phyloP scores from a whole-genome alignment of 1,140 invertebrate species.

The Calosoma granatense region DNA sequence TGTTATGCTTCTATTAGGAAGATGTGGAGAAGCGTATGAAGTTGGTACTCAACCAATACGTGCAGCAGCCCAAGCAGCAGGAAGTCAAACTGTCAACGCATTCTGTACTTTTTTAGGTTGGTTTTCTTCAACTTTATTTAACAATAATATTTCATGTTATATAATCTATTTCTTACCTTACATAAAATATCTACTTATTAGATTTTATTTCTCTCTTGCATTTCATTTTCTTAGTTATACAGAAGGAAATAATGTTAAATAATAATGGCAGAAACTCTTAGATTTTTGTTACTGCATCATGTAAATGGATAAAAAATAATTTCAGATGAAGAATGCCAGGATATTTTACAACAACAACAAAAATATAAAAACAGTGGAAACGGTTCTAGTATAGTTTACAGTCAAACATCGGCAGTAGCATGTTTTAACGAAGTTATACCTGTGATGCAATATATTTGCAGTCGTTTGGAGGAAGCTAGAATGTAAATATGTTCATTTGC shows the following conservation, averaged over 20 bases:
- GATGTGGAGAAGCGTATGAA: constrained; percentile 65
- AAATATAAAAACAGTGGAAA: constrained; percentile 48
- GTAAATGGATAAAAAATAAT: too few relatives aligned
- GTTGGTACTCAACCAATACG: constrained; percentile 64
- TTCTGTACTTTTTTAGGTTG: constrained; percentile 71
- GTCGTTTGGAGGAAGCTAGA: constrained; percentile 71
- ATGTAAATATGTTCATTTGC: constrained; percentile 42
- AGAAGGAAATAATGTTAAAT: too few relatives aligned
- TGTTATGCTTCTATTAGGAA: constrained; percentile 64
- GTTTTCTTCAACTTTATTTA: constrained; percentile 8
- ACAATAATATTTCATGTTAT: background rate
- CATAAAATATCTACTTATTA: background rate
- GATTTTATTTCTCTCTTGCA: constrained; percentile 7
- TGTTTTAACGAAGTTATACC: constrained; percentile 84
- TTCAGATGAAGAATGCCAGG: constrained; percentile 66
- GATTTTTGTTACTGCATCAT: too few relatives aligned
- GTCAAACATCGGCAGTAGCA: constrained; percentile 58
- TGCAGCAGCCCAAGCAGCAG: constrained; percentile 71
- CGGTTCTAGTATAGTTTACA: constrained; percentile 37
- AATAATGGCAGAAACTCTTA: too few relatives aligned
- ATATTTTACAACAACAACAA: constrained; percentile 52
- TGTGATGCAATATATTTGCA: constrained; percentile 80
- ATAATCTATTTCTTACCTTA: constrained; percentile 6
- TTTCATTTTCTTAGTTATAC: too few relatives aligned
- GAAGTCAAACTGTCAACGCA: constrained; percentile 68